Conservation (phyloP, 2,888 invertebrate species). For the Andrena chrysosceles region DNA sequence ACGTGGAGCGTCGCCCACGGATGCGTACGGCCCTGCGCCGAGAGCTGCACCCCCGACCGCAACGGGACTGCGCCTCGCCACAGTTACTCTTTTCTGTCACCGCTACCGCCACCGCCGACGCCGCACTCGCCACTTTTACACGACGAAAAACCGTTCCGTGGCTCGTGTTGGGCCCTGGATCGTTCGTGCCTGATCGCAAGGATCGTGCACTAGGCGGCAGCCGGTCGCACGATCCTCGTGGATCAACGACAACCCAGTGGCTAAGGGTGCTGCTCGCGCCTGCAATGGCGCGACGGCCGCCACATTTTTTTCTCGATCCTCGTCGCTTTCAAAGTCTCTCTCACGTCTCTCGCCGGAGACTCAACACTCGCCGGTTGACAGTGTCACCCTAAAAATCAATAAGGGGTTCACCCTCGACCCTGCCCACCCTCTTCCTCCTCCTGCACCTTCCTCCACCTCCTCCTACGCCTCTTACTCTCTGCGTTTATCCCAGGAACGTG, state of each 20-base stretch:
- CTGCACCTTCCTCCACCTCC: slow-evolving; percentile 75
- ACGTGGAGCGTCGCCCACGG: slow-evolving; percentile 80
- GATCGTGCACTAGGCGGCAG: not conserved
- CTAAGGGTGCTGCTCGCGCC: slow-evolving; percentile 38
- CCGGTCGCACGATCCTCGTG: not conserved
- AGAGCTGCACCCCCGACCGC: slow-evolving; percentile 76
- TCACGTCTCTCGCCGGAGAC: slow-evolving; percentile 84
- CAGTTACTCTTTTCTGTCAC: slow-evolving; percentile 76
- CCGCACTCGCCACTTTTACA: slow-evolving; percentile 78
- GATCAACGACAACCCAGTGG: not conserved
- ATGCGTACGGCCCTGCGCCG: slow-evolving; percentile 71
- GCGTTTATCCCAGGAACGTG: slow-evolving; percentile 71
- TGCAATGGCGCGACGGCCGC: slow-evolving; percentile 69
- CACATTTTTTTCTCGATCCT: slow-evolving; percentile 85
- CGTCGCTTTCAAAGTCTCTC: slow-evolving; percentile 84
- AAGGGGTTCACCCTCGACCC: slow-evolving; percentile 86
- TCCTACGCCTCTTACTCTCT: slow-evolving; percentile 41
- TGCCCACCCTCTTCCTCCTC: slow-evolving; percentile 79
- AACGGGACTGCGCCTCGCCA: slow-evolving; percentile 76
- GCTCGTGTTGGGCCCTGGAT: slow-evolving; percentile 26
- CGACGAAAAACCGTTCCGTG: slow-evolving; percentile 56
- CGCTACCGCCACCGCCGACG: slow-evolving; percentile 52
- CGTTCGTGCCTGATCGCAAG: not conserved
- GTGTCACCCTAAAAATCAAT: slow-evolving; percentile 90
- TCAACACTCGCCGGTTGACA: slow-evolving; percentile 87